These are phyloP conservation scores for Megalurothrips usitatus DNA, from an alignment of 2,888 invertebrate species.

Conservation along the genomic window DNA sequence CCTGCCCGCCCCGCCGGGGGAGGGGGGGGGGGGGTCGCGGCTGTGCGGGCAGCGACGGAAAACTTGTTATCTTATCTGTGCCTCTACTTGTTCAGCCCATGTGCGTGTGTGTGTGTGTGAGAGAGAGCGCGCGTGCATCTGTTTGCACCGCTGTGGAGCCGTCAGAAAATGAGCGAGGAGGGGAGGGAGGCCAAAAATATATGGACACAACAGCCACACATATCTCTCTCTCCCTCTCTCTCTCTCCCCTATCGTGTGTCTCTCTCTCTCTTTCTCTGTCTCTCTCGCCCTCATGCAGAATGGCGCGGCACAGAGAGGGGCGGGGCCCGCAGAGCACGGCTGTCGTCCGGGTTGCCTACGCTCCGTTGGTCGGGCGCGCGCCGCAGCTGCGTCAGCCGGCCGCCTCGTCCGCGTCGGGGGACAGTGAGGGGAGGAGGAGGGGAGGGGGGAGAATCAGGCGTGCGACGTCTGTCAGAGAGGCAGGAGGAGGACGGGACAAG, in stretches of 20 bases:
- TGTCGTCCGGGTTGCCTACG: not conserved
- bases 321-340: not conserved
- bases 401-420: not conserved
- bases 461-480: not conserved
- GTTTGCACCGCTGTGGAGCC: not conserved
- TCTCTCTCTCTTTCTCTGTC: no score
- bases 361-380: not conserved
- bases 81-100: not conserved
- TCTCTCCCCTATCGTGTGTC: no score
- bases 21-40: no score
- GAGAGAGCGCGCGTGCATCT: not conserved
- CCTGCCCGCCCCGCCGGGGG: no score
- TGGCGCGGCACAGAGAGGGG: no score
- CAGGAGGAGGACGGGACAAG: not conserved
- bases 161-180: no score
- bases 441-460: not conserved
- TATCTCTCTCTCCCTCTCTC: no score
- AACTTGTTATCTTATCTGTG: conserved; percentile 17
- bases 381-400: no score
- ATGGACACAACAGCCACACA: no score
- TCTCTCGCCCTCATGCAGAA: no score
- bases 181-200: no score
- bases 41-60: not conserved
- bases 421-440: not conserved
- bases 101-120: not conserved